Conservation (phyloP, 1,140 invertebrate species). For the Drosophila subpulchrella region DNA sequence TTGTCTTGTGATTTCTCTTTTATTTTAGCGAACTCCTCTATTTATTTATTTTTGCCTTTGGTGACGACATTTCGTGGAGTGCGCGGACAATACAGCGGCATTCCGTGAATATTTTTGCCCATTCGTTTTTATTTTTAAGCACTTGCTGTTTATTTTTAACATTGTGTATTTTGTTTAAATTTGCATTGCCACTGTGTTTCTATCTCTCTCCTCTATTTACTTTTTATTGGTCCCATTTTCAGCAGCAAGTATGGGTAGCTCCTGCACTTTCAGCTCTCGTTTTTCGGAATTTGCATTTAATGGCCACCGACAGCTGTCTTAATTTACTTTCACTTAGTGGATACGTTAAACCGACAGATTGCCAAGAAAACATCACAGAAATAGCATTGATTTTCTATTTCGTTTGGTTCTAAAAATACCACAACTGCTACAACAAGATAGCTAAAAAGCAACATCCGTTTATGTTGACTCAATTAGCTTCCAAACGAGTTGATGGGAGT, state of each 20-base stretch:
- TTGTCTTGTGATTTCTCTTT: slow-evolving; percentile 44
- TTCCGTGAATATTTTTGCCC: slow-evolving; percentile 63
- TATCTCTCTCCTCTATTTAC: slow-evolving; percentile 47
- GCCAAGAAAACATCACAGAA: slow-evolving; percentile 34
- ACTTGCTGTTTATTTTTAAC: slow-evolving; percentile 65
- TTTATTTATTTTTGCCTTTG: slow-evolving; percentile 40
- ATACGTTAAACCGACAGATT: slow-evolving; percentile 38
- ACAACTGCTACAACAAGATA: slow-evolving; percentile 3
- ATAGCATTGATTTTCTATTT: slow-evolving; percentile 64
- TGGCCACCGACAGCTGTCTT: slow-evolving; percentile 37
- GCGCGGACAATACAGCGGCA: slow-evolving; percentile 43
- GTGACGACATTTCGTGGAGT: slow-evolving; percentile 57
- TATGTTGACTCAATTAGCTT: slow-evolving; percentile 69
- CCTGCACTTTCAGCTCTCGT: slow-evolving; percentile 22
- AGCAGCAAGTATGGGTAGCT: slow-evolving; percentile 27
- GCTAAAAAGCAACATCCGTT: slow-evolving; percentile 33
- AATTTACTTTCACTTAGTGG: slow-evolving; percentile 50
- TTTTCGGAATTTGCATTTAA: slow-evolving; percentile 43
- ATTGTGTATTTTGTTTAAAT: slow-evolving; percentile 64
- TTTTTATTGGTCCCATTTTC: slow-evolving; percentile 60
- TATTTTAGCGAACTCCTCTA: slow-evolving; percentile 31
- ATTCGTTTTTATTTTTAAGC: slow-evolving; percentile 64
- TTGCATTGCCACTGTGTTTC: slow-evolving; percentile 32
- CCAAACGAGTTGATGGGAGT: slow-evolving; percentile 30
- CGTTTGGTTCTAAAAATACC: slow-evolving; percentile 61